Evolutionary conservation across 2,888 invertebrate genomes (phyloP), one percentile per base, ranked within the genome.

Genomic region (Ptilodon capucinus): DNA sequence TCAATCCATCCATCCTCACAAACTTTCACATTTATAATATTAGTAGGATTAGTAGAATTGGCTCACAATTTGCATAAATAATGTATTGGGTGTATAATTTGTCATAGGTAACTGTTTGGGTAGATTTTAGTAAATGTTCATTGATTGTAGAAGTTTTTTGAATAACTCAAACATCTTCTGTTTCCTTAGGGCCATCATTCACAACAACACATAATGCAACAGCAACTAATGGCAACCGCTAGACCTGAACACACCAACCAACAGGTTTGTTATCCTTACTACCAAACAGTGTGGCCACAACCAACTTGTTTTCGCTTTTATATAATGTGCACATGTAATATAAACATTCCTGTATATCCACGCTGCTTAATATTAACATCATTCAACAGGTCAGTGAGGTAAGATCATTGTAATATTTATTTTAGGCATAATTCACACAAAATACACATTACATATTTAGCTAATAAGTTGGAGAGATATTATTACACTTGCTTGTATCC

Each of bases 151-250:
- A 2, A 28, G 0, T 28, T 16, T 9, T 34, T 14, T 14, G 16
- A 14, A 14, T 34, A 7, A 1, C 2, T 48, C 40, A 42, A 4
- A 19, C 11, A 8, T 35, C 7, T 1, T 54, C 56, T 51, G 34
- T 66, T 49, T 68, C 21, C 56, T 32, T 71, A 89, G 87, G 83
- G 84, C 18, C 91, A 91, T 57, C 92, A 92, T 61, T 80, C 92
- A 13, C 92, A 92, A 60, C 86, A 92, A 57, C 92, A 92, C 54
- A 77, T 92, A 52, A 82, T 88, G 74, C 92, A 92, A 57, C 93
- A 93, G 48, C 91, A 90, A 59, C 68, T 90, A 6, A 84, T 91
- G 84, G 69, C 84, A n/a, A 62, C 83, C 8, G 54, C 83, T 8
- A 74, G 89, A 2, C 85, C 81, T 1, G 90, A 91, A 23, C 90